Evolutionary conservation across 92 coral and sea anemone species (phyloP).

Genomic region (Heteractis magnifica): DNA sequence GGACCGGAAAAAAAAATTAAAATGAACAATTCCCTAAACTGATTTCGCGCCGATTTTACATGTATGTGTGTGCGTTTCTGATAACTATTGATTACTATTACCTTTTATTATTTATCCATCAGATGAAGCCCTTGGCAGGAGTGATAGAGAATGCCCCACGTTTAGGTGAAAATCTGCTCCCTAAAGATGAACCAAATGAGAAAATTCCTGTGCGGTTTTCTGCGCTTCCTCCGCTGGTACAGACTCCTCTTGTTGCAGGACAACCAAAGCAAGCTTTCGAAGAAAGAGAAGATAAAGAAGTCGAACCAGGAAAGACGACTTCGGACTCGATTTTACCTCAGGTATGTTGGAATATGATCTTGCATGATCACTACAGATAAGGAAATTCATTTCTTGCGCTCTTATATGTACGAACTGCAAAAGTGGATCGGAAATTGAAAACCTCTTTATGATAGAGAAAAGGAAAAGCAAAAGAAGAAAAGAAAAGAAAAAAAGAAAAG

Average conservation of each 20-base stretch:
- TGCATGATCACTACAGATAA: too few species aligned
- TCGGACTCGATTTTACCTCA: slow-evolving; percentile 56
- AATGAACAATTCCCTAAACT: too few species aligned
- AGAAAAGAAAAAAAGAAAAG: not conserved
- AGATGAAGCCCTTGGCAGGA: slow-evolving; percentile 73
- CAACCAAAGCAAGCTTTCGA: slow-evolving; percentile 20
- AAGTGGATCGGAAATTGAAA: too few species aligned
- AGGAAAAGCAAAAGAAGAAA: not conserved
- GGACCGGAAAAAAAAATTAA: too few species aligned
- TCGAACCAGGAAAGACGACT: slow-evolving; percentile 30
- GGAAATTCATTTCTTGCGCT: too few species aligned
- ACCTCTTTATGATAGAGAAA: not conserved
- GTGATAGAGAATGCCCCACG: slow-evolving; percentile 67
- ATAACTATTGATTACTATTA: not conserved
- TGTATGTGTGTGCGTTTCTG: too few species aligned
- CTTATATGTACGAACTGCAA: too few species aligned
- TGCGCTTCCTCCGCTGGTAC: slow-evolving; percentile 67
- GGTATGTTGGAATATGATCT: slow-evolving; percentile 12
- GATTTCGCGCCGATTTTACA: too few species aligned
- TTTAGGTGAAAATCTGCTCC: slow-evolving; percentile 47
- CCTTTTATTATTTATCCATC: not conserved
- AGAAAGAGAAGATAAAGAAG: slow-evolving; percentile 6
- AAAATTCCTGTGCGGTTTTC: slow-evolving; percentile 58
- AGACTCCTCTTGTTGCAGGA: slow-evolving; percentile 59
- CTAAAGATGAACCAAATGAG: slow-evolving; percentile 30